phyloP scores from a whole-genome alignment of 2,113 vertebrate species.

The Phycodurus eques region DNA sequence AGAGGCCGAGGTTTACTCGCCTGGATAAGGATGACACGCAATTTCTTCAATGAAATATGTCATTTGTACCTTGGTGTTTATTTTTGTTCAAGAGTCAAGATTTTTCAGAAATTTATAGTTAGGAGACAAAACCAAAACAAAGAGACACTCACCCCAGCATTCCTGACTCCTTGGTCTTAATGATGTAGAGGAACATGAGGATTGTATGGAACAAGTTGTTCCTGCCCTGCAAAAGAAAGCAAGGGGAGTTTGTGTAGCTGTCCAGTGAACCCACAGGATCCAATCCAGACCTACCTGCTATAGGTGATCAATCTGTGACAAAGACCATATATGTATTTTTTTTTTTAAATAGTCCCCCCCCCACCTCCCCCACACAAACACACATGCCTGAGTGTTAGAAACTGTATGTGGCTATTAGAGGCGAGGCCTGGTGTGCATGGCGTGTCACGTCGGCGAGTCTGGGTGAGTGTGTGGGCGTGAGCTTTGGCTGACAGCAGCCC shows the following conservation, averaged over 20 bases:
- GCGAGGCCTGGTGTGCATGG: too few relatives aligned
- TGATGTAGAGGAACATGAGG: conserved; percentile 95
- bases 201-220: conserved; percentile 97
- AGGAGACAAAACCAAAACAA: not conserved
- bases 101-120: not conserved
- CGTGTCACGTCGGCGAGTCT: too few relatives aligned
- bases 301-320: too few relatives aligned
- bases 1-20: conserved; percentile 91
- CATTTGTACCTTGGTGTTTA: not conserved
- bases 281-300: too few relatives aligned
- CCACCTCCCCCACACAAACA: too few relatives aligned
- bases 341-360: too few relatives aligned
- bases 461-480: too few relatives aligned
- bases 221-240: conserved; percentile 79
- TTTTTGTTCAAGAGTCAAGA: not conserved
- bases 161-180: conserved; percentile 93
- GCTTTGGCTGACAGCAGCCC: too few relatives aligned
- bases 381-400: not conserved
- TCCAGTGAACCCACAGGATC: too few relatives aligned
- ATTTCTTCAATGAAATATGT: not conserved
- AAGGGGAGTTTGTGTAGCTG: conserved; percentile 3
- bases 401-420: not conserved
- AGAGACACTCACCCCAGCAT: conserved; percentile 88
- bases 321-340: too few relatives aligned
- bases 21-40: conserved; percentile 58